Evolutionary conservation across 2,888 invertebrate species (phyloP), one percentile per base, ranked within the genome.

Genomic region (Eilema caniola): DNA sequence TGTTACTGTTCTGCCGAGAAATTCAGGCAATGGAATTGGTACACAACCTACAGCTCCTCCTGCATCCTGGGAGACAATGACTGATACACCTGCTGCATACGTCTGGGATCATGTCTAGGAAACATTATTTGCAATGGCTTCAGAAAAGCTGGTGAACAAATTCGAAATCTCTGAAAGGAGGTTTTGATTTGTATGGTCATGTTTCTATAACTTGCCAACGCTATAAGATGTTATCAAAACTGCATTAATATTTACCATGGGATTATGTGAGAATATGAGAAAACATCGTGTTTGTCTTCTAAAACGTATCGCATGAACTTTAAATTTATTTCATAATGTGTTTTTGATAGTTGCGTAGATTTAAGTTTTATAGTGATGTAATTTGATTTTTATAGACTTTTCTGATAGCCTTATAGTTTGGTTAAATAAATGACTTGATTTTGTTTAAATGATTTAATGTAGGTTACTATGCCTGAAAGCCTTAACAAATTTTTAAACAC

Each of bases 291-390:
- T n/a, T 64, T 47, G 47, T 56, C 23, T 23, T 56, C 28, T 31
- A 31, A 65, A 56, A 65, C 31, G 3, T 41, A 11, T 11, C 14
- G 20, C 37, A 62, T 24, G 62, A 24, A 16, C 24, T 37, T 10
- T 20, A 24, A 28, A 24, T 24, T 62, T 2, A 28, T n/a, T n/a
- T 28, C 1, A 7, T 8, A 24, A 37, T 28, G 20, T 28, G n/a
- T 53, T 64, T 63, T 31, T 31, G n/a, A 56, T 56, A 23, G 7
- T 65, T 31, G 62, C 25, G 41, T 62, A 41, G 62, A 25, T 41
- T 20, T 62, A 65, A 56, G 64, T 56, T 65, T 65, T 53, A n/a
- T 65, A 56, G 64, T 23, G 31, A 56, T 31, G 31, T 64, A 59
- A 25, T 53, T n/a, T 28, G 25, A 64, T 23, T 56, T 23, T 53